Evolutionary conservation across 2,797 vertebrate species (phyloP), one percentile per base, ranked within the genome.

Genomic region (Amphiprion clarkii): DNA sequence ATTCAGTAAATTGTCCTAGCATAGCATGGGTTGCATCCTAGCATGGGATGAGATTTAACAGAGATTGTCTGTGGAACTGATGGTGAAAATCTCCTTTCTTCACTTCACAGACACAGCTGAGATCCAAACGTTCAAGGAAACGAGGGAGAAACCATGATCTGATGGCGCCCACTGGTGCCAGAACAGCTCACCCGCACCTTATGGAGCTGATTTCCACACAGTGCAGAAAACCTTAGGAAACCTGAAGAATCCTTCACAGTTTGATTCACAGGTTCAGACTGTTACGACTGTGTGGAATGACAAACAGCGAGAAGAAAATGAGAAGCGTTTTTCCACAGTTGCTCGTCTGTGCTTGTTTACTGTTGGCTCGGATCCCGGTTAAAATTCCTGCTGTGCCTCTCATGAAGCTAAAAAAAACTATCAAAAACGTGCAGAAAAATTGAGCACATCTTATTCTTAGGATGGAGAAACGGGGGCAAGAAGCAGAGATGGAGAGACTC

Each of bases 161-260:
- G 70, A 88, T 88, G 77, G 86, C 61, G 49, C 91, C 91, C 85
- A 85, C 92, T 92, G 83, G 89, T 89, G 93, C 25, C 60, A 5
- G 68, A 44, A 67, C 11, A 14, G 12, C 10, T 71, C 3, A 42
- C 29, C 33, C 71, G 66, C 77, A 76, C 19, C 31, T 23, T 25
- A 1, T 29, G 11, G 1, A n/a, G 7, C 33, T 48, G 40, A 40
- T 58, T 58, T 44, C 42, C 44, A 25, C 57, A 49, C 5, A 13
- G 21, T 25, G 49, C 19, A n/a, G 21, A 33, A 33, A 11, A 64
- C 39, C 72, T 57, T 61, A 39, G 27, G 27, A 27, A 27, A 27
- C 27, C 57, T n/a, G 57, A 52, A 68, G 64, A 58, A 67, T 36
- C 27, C 19, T 73, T 87, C 75, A 85, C 81, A 88, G 69, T 77